A percentile compares a stretch with the other conserved stretches of the same genome.
phyloP scores from a whole-genome alignment of 2,797 vertebrate genomes.

The Pipistrellus kuhlii region DNA sequence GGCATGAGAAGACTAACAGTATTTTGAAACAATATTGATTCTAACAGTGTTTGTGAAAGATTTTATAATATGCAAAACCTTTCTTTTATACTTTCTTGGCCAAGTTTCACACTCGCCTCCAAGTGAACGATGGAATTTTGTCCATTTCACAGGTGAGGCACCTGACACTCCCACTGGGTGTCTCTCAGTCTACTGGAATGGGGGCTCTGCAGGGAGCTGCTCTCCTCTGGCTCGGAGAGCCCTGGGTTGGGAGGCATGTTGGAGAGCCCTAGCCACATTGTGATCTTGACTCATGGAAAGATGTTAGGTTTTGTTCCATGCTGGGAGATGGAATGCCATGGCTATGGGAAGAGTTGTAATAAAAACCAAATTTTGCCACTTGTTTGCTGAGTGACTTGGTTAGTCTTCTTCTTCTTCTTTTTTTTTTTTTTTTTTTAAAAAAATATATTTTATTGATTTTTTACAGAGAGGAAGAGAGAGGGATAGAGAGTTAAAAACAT shows the following conservation, averaged over 20 bases:
- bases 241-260: accelerated
- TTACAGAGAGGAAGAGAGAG: too few relatives aligned
- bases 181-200: background rate
- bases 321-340: background rate
- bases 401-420: too few relatives aligned
- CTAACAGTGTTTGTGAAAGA: background rate
- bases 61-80: background rate
- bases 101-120: background rate
- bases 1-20: background rate
- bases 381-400: background rate
- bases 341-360: background rate
- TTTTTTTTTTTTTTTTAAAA: too few relatives aligned
- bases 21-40: background rate
- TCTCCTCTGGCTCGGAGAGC: background rate
- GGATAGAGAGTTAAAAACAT: too few relatives aligned
- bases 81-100: background rate
- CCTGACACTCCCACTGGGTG: background rate
- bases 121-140: background rate
- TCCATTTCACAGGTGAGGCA: background rate
- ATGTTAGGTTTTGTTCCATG: background rate
- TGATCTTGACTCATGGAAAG: background rate
- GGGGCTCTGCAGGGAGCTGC: background rate
- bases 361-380: background rate
- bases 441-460: too few relatives aligned
- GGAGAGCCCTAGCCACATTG: background rate